phyloP scores from a whole-genome alignment of 2,113 vertebrate species.

The Telmatochromis sp. region DNA sequence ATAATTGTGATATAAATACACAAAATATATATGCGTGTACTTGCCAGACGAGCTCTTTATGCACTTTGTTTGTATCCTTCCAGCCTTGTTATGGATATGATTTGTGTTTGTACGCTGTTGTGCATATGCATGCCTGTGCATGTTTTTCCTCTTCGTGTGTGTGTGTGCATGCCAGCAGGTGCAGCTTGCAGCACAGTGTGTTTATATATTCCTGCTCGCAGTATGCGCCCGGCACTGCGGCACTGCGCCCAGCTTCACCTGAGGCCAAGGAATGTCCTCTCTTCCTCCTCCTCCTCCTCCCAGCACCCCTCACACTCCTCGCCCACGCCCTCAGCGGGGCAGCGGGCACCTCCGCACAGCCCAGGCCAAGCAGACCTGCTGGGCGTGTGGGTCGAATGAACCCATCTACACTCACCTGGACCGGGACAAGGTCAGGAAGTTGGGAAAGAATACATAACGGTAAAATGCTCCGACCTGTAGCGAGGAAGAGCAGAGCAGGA shows the following conservation, averaged over 20 bases:
- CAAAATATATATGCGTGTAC: background rate
- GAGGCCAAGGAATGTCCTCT: conserved; percentile 65
- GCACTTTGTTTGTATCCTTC: conserved; percentile 21
- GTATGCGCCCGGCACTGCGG: conserved; percentile 44
- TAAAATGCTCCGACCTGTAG: background rate
- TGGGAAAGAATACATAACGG: background rate
- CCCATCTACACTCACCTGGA: conserved; percentile 26
- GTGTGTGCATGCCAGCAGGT: conserved; percentile 26
- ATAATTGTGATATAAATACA: conserved; percentile 41
- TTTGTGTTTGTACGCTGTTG: background rate
- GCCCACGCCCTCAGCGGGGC: conserved; percentile 46
- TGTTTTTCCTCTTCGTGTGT: background rate
- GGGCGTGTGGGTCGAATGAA: conserved; percentile 33
- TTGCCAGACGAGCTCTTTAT: background rate
- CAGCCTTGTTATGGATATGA: conserved; percentile 1
- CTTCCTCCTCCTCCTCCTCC: conserved; percentile 16
- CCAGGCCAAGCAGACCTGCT: conserved; percentile 28
- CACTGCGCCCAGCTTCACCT: conserved; percentile 42
- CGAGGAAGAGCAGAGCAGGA: conserved; percentile 21
- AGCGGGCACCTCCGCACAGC: conserved; percentile 38
- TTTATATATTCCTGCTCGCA: conserved; percentile 49
- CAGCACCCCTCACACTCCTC: conserved; percentile 44
- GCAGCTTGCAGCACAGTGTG: conserved; percentile 60
- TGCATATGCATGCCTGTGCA: conserved; percentile 3
- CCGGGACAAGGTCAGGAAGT: conserved; percentile 53